These are phyloP conservation scores for Chauna torquata DNA, from an alignment of 2,113 vertebrate species.

Conservation along the genomic window DNA sequence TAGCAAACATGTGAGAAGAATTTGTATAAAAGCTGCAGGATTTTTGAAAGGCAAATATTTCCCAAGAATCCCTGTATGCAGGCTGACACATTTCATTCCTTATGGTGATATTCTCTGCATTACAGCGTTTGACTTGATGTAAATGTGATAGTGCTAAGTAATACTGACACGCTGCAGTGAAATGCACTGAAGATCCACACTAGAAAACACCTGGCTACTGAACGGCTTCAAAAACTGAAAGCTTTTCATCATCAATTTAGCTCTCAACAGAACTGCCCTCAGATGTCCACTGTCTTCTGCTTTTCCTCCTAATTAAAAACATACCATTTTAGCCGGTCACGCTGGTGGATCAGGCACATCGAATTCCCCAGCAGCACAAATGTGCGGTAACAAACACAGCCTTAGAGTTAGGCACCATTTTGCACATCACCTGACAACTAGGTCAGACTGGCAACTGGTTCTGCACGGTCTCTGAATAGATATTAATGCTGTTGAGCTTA, in stretches of 20 bases:
- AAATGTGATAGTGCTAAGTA: slow-evolving; percentile 65
- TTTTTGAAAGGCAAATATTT: slow-evolving; percentile 73
- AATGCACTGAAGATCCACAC: slow-evolving; percentile 55
- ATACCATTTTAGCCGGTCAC: not conserved
- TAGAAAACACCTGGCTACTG: slow-evolving; percentile 64
- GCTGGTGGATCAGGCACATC: not conserved
- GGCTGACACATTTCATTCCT: slow-evolving; percentile 67
- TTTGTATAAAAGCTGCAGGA: slow-evolving; percentile 65
- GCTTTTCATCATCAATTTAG: slow-evolving; percentile 57
- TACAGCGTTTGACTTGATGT: slow-evolving; percentile 66
- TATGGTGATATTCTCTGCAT: slow-evolving; percentile 54
- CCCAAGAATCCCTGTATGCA: slow-evolving; percentile 61
- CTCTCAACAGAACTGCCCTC: slow-evolving; percentile 19
- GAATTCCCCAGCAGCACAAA: not conserved
- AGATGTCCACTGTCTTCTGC: not conserved
- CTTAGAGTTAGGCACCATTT: not conserved
- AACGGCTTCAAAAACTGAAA: slow-evolving; percentile 57
- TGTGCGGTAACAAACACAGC: not conserved
- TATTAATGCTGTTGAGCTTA: not conserved
- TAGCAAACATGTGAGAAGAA: slow-evolving; percentile 72
- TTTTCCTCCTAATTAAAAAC: slow-evolving; percentile 40
- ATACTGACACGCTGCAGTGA: slow-evolving; percentile 50
- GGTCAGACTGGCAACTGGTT: not conserved
- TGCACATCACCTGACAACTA: not conserved
- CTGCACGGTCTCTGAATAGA: not conserved